Base-by-base conservation (phyloP, 2,113 vertebrate genomes). In the Herpetotheres cachinnans region DNA sequence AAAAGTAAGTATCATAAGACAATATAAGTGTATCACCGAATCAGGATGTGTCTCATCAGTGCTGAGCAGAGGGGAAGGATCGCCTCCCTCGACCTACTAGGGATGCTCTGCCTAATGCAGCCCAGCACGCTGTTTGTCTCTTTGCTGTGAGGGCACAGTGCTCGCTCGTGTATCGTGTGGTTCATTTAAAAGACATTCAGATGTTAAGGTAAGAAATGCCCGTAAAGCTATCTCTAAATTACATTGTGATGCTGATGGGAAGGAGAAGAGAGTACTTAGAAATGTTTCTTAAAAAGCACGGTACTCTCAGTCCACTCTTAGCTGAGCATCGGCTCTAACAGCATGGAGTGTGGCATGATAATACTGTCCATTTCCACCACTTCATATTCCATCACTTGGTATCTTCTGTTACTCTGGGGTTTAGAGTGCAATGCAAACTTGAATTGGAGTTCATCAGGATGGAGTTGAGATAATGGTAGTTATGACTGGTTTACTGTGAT, bases 1-100 rank as follows among this genome's bases (percentile, higher is more conserved):
- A 50, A 42, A 81, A 83, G 25, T 36, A 26, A 67, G 30, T 27
- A 9, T 67, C 47, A 5, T 10, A 47, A 67, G 82, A 47, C 27
- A 34, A 30, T 16, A 1, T 1, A 21, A 54, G 30, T 0, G 3
- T n/a, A 4, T 32, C 13, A 2, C 6, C 2, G 7, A 36, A 17
- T 30, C 0, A 0, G 17, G 58, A 26, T 55, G 12, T 25, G 34
- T 72, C 47, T 77, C 5, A 2, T 5, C 17, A 14, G 46, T 8
- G 24, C 49, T 55, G 77, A 40, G 85, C 81, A 29, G 61, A 62
- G 40, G 44, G 40, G 29, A n/a, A 52, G 34, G 19, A 16, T 69
- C 80, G 6, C 30, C 34, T 49, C 15, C 46, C 36, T 77, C 4
- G 3, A 11, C 27, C 40, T 16, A 4, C 56, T 30, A 55, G 30